Evolutionary conservation across 1,140 invertebrate species (phyloP), one percentile per base, ranked within the genome.

Genomic region (Lethocerus indicus): DNA sequence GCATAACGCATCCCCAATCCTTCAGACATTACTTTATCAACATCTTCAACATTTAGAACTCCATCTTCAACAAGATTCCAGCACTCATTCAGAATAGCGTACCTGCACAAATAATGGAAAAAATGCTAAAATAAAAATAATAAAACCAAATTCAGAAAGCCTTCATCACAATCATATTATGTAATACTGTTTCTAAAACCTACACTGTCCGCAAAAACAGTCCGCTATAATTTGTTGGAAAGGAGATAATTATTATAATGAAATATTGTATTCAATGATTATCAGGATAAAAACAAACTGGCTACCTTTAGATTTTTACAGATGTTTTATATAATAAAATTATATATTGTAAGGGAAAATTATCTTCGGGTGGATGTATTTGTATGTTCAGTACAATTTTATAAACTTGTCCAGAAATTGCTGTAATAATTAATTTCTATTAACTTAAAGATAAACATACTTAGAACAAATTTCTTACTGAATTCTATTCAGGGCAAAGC

Each of bases 1-100:
- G 91, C 91, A 63, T 96, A 98, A 49, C 93, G 73, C 73, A 87
- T 85, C 16, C 91, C 93, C 12, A 98, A 70, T 18, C 94, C 94
- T 65, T 94, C 84, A 14, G 80, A 87, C 76, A 96, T 95, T 0
- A 96, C 87, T 57, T 79, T 83, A 56, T 97, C 92, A 23, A 95
- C 74, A 61, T 97, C 93, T 57, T 82, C 76, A 0, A 88, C 89
- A 61, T 78, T 76, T 20, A 97, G 66, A 9, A 95, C 69, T 26
- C 81, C 83, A 50, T 83, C 81, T n/a, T 76, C 71, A 1, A 95
- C 84, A 47, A 96, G 68, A 57, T 83, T 75, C 83, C 84, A 96
- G 0, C 81, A 80, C 70, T 97, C 93, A 61, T 93, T 90, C 21
- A 97, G 67, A 56, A 97, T 84, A 7, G 89, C 87, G 65, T 94